Evolutionary conservation across 2,797 vertebrate genomes (phyloP).

Genomic region (Discoglossus pictus): DNA sequence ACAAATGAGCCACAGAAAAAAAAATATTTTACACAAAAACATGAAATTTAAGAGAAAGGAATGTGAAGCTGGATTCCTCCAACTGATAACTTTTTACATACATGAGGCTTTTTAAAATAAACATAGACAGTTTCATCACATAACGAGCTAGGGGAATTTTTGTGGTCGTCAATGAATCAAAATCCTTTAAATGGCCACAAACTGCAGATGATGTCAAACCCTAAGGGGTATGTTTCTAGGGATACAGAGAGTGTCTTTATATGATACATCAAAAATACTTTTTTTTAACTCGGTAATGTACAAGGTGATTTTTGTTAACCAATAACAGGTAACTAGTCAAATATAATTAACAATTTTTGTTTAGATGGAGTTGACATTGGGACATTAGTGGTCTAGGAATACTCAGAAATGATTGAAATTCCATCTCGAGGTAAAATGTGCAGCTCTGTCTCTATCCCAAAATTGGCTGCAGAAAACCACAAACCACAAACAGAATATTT

Average conservation of each 20-base stretch:
- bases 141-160: conserved; percentile 24
- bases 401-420: too few species aligned
- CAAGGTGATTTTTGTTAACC: too few species aligned
- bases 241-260: background rate
- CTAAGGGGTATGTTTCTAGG: background rate
- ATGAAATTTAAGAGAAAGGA: conserved; percentile 12
- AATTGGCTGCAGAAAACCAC: too few species aligned
- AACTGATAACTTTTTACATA: conserved; percentile 44
- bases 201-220: conserved; percentile 18
- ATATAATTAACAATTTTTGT: too few species aligned
- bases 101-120: conserved; percentile 42
- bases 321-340: too few species aligned
- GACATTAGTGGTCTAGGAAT: too few species aligned
- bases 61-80: conserved; percentile 14
- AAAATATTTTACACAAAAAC: conserved; percentile 25
- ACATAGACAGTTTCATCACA: conserved; percentile 33
- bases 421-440: too few species aligned
- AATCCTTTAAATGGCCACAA: conserved; percentile 26
- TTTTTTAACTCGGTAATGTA: too few species aligned
- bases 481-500: too few species aligned
- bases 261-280: background rate
- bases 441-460: too few species aligned
- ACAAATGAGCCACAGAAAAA: conserved; percentile 27
- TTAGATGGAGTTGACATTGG: too few species aligned
- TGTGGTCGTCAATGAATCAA: conserved; percentile 33